Conservation (phyloP, 92 coral and sea anemone genomes). For the Zoanthus solanderi region DNA sequence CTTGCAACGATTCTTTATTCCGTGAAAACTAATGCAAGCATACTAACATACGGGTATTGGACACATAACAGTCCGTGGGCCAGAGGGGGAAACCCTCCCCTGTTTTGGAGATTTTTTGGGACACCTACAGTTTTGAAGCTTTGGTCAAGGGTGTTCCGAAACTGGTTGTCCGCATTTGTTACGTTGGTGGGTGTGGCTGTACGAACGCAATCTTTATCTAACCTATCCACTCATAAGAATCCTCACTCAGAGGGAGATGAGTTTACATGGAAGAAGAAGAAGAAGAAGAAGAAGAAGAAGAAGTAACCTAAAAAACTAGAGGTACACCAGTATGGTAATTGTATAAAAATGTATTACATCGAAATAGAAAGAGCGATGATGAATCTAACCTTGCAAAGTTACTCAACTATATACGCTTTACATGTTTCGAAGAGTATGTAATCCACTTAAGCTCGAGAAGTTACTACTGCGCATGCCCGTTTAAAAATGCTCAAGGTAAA, state of each 20-base stretch:
- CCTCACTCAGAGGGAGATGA: too few species aligned
- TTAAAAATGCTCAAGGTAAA: too few species aligned
- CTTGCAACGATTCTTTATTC: too few species aligned
- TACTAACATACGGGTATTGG: too few species aligned
- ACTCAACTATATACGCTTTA: neutral
- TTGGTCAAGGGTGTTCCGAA: conserved; percentile 4
- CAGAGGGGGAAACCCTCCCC: too few species aligned
- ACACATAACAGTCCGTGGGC: too few species aligned
- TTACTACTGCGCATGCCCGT: too few species aligned
- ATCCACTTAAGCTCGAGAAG: neutral
- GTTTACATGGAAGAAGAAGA: too few species aligned
- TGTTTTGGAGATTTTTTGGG: neutral
- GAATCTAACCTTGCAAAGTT: neutral
- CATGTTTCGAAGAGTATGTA: neutral
- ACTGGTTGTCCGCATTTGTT: conserved; percentile 8
- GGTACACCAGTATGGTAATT: neutral
- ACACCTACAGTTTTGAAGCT: conserved; percentile 2
- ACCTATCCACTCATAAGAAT: neutral
- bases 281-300: too few species aligned
- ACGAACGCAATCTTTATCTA: neutral
- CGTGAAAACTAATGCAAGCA: too few species aligned
- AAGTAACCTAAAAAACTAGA: neutral
- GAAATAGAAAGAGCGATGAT: neutral
- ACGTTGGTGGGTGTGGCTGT: neutral
- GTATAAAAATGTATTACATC: neutral